Evolutionary conservation across 2,797 vertebrate species (phyloP), one percentile per base, ranked within the genome.

Genomic region (Sylvia borin): DNA sequence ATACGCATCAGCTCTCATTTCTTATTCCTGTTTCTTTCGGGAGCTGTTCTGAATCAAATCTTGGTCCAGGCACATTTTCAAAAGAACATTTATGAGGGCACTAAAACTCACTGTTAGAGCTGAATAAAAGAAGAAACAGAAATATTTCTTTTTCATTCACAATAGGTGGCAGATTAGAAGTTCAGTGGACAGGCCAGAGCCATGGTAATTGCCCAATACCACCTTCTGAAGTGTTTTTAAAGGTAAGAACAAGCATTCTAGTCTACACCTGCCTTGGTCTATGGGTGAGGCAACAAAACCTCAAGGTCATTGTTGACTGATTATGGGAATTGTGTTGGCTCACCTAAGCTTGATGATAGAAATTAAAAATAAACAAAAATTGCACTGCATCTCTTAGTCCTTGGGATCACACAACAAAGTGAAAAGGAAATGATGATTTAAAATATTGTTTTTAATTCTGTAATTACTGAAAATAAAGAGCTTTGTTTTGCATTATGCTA

Each of bases 271-370:
- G 88, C 68, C 85, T 73, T 15, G 22, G 22, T 72, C 55, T 92
- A 22, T 85, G 93, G 68, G 70, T 86, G 92, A 95, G 65, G 87
- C 82, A 92, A 82, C 64, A 93, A 89, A 95, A 95, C 29, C 17
- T 93, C 51, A 71, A 67, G 86, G 80, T 95, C 77, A 62, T 17
- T 88, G 68, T n/a, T 94, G 82, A 84, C 38, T 92, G 85, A 90
- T 65, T 61, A 26, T 88, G 58, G 21, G 34, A 95, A 83, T 47
- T 85, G 12, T 77, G 62, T 85, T 95, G 40, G 73, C 47, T 90
- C 91, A 93, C 93, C 42, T 79, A 84, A 89, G 13, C 11, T 38
- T 91, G 65, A 79, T 73, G 80, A 62, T n/a, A 83, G 32, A 60
- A 82, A 78, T 60, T 72, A 15, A 58, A 71, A 89, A 76, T 61